Evolutionary conservation across 2,113 vertebrate species (phyloP), one percentile per base, ranked within the genome.

Genomic region (Ramphastos sulfuratus): DNA sequence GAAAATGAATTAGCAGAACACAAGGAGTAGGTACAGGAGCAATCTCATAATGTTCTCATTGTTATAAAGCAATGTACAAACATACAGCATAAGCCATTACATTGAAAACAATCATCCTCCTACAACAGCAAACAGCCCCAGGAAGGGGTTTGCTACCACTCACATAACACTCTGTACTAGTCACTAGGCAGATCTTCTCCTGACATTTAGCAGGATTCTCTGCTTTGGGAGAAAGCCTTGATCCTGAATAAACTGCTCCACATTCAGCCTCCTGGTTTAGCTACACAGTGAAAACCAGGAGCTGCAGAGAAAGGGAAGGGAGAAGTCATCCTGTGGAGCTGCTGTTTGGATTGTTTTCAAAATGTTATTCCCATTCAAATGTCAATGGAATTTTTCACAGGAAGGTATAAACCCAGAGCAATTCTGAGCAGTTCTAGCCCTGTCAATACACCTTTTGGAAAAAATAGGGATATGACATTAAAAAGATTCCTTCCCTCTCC

Each of bases 1-100:
- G 87, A 16, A 94, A 94, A 88, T 17, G n/a, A 72, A 58, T 3
- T 75, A 86, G 74, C 69, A 81, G 92, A 71, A 75, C 42, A 58
- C 2, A 4, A 87, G 90, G 44, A 74, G 63, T 7, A 95, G 90
- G 80, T 87, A 23, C 27, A 67, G 85, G 60, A 90, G 74, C 76
- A 42, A 87, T n/a, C 74, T 64, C 72, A 52, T 79, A 28, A 76
- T 39, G 74, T 76, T 85, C 72, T 78, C 78, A 10, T 50, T 70
- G 88, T 81, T 81, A 42, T 3, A 15, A n/a, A 83, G 79, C 63
- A 44, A 54, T 2, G 19, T 15, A 54, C 74, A 73, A 86, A 64
- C 54, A 72, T 0, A 52, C 64, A 48, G 74, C 2, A 10, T n/a
- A 25, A 75, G 78, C 10, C 69, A 14, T 71, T 31, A 58, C 17